Base-by-base conservation (phyloP, 2,888 invertebrate species). In the Gymnosoma rotundatum region DNA sequence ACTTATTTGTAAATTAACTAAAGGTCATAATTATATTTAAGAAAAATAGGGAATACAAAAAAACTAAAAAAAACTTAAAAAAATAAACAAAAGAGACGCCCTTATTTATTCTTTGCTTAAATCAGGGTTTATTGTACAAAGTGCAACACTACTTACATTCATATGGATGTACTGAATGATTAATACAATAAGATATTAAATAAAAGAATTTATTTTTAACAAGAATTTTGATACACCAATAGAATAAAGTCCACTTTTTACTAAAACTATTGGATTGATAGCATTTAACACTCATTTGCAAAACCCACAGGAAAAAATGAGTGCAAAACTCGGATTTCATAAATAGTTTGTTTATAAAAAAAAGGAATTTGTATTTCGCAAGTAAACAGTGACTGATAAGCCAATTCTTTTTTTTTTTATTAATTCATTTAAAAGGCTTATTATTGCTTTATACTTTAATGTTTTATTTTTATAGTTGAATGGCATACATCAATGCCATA, bases 321-420 rank as follows among this genome's bases (percentile, higher is more conserved):
- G 8, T 38, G 10, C 36, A 63, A 42, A 74, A 32, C 56, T 74
- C 10, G 7, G 5, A 74, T 56, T 64, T 50, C 12, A 10, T 45
- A 45, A 6, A 0, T 9, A 5, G 3, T 16, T 54, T 48, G 6
- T 64, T 9, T 4, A 18, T 18, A 18, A 18, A 18, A 63, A 50
- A 21, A 64, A 74, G 16, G 14, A 52, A 69, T 38, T n/a, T 66
- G 32, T 48, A 56, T 58, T 58, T 75, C 36, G 14, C 21, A 16
- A 42, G 5, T 52, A 67, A 76, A 60, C 16, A n/a, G 60, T 58
- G 7, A n/a, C 42, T 50, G 72, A 79, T 79, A 79, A 79, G 69
- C 42, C 20, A 20, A 20, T 67, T 12, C n/a, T 21, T 38, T 32
- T 7, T 38, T 32, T 66, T 32, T 32, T 32, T 7, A 32, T 32